Evolutionary conservation across 2,113 vertebrate species (phyloP), one percentile per base, ranked within the genome.

Genomic region (Amphilophus citrinellus): DNA sequence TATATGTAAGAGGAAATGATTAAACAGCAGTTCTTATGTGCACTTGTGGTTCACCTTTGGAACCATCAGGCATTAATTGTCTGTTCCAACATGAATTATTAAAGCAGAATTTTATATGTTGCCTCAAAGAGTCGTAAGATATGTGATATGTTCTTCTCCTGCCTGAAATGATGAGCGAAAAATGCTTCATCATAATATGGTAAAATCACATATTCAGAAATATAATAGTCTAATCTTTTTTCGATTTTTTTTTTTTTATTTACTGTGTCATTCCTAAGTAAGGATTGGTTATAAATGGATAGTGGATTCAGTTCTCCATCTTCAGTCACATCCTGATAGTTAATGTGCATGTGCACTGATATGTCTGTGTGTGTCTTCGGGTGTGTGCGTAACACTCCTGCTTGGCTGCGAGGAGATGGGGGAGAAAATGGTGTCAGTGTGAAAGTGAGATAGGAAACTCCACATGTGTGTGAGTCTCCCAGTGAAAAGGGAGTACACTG

Each of bases 41-140:
- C 53, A 61, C 56, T 63, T 4, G 1, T 24, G 20, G 17, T 32
- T 57, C 14, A n/a, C 57, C 11, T 37, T n/a, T 42, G 39, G 80
- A 84, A 80, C 20, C 22, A 82, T 59, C 39, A 61, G 9, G 2
- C 76, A 77, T 83, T 50, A 89, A 84, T 37, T 61, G 30, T 42
- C 59, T 86, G 35, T 71, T 87, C 61, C 53, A 13, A 57, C 83
- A 89, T 91, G 20, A 88, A 86, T 86, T 79, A 91, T 87, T 86
- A 87, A 93, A 65, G 18, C 22, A 47, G 17, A 86, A 71, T 71
- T 61, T 84, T 60, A 77, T n/a, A 42, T 59, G 68, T 76, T 84
- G 42, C 18, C 18, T 82, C 80, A 84, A 84, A 60, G 50, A 84
- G 10, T 44, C 32, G 1, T 84, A 27, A 27, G 27, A 63, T 80